These are phyloP conservation scores for Zele albiditarsus DNA, from an alignment of 2,888 invertebrate genomes.

Conservation along the genomic window DNA sequence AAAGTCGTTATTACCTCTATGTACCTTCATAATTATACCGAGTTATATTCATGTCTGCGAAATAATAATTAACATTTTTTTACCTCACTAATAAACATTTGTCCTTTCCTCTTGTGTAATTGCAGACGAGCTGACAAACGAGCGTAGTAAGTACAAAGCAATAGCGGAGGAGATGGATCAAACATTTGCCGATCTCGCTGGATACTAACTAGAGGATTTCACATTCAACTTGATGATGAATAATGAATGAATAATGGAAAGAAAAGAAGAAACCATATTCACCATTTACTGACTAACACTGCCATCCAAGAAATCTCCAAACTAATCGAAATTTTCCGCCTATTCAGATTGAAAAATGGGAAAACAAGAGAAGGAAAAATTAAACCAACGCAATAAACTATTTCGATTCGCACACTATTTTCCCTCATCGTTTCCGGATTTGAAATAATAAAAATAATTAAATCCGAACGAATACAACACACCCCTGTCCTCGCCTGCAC, in stretches of 20 bases:
- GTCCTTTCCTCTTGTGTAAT: constrained; percentile 61
- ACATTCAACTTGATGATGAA: constrained; percentile 58
- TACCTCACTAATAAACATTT: constrained; percentile 58
- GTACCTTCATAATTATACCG: neutral
- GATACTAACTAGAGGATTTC: constrained; percentile 80
- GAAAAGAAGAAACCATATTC: constrained; percentile 39
- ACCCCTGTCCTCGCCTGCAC: neutral
- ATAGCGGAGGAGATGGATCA: constrained; percentile 98
- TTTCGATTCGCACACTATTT: neutral
- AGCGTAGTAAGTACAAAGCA: constrained; percentile 97
- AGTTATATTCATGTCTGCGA: neutral
- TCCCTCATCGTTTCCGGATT: neutral
- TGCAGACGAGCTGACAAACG: constrained; percentile 90
- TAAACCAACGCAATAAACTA: constrained; percentile 10
- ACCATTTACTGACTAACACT: constrained; percentile 50
- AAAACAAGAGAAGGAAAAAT: constrained; percentile 25
- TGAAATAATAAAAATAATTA: neutral
- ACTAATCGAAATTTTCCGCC: neutral
- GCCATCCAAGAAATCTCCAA: constrained; percentile 47
- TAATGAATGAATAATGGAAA: constrained; percentile 37
- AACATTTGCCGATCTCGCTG: constrained; percentile 95
- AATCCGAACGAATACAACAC: neutral
- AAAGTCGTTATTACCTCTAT: neutral
- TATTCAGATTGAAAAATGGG: neutral
- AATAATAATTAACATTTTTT: constrained; percentile 47